Percentiles rank a stretch among this genome's conserved stretches.
phyloP scores from a whole-genome alignment of 30 jellyfish, hydroid and myxozoan species.

The Aurelia aurita region DNA sequence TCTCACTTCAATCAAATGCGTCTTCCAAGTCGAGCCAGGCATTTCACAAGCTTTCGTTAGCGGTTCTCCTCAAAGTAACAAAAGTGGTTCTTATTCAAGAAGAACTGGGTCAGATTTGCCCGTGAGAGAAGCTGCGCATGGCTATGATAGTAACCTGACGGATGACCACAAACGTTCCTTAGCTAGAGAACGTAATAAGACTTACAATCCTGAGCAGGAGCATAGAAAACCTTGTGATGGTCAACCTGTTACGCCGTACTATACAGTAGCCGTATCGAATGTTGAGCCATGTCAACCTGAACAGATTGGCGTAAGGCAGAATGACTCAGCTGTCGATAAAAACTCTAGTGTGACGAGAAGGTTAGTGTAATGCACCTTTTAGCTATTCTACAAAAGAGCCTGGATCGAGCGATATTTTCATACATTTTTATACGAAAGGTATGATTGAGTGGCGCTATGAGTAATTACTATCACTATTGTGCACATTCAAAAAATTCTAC shows the following conservation, averaged over 20 bases:
- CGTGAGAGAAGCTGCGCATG: not conserved
- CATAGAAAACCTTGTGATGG: not conserved
- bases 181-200: too few species aligned
- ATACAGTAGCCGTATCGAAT: conserved; percentile 18
- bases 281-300: not conserved
- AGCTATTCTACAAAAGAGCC: too few species aligned
- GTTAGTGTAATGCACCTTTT: too few species aligned
- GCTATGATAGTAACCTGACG: too few species aligned
- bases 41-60: not conserved
- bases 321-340: not conserved
- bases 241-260: not conserved
- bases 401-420: too few species aligned
- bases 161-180: too few species aligned
- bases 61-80: not conserved
- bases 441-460: too few species aligned
- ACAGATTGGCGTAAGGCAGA: too few species aligned
- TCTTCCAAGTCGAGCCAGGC: conserved; percentile 38
- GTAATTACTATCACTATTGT: too few species aligned
- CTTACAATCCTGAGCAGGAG: not conserved
- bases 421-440: too few species aligned
- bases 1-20: conserved; percentile 48
- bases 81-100: not conserved
- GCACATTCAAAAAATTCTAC: too few species aligned
- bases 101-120: not conserved
- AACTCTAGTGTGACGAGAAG: not conserved